Base-by-base conservation (phyloP, 2,797 vertebrate genomes). In the Psittacula derbiana region DNA sequence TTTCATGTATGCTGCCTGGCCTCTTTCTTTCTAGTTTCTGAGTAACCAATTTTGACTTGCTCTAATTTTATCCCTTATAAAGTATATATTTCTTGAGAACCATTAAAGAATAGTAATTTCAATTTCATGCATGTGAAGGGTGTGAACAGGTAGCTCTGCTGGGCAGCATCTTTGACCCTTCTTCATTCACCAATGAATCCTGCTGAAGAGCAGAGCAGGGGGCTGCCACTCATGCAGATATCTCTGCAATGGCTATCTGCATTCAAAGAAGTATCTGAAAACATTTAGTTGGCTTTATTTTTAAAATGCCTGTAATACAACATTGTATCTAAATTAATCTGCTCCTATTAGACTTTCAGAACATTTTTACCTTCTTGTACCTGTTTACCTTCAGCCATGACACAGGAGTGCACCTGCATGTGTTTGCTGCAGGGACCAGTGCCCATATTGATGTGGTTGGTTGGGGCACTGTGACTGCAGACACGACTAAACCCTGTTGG, bases 401-500 rank as follows among this genome's bases (percentile, higher is more conserved):
- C 38, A 7, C 14, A 27, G 75, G 24, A 52, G 44, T 2, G 12
- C 46, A 4, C 28, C 70, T 36, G 30, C 18, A 10, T 1, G 25
- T 44, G 11, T 4, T 52, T 30, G 40, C 55, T n/a, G 64, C 19
- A 47, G 46, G 41, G 38, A 19, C 11, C 50, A 24, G 8, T 0
- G 4, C 20, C 33, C 53, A 33, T 0, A 0, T 6, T 11, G 27
- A 12, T 0, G 2, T 7, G 30, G 11, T n/a, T n/a, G 14, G 7
- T 10, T 18, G 43, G 71, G 66, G 10, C 12, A 10, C 53, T 16
- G 79, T 33, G 76, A 11, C 41, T 7, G 0, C 49, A 52, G 33
- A 30, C n/a, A 18, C 10, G 3, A 2, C 41, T 62, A 4, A 14
- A 2, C 19, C 31, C 19, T 3, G 0, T 27, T 55, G 55, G 27